Evolutionary conservation across 2,888 invertebrate species (phyloP), one percentile per base, ranked within the genome.

Genomic region (Tipula lateralis): DNA sequence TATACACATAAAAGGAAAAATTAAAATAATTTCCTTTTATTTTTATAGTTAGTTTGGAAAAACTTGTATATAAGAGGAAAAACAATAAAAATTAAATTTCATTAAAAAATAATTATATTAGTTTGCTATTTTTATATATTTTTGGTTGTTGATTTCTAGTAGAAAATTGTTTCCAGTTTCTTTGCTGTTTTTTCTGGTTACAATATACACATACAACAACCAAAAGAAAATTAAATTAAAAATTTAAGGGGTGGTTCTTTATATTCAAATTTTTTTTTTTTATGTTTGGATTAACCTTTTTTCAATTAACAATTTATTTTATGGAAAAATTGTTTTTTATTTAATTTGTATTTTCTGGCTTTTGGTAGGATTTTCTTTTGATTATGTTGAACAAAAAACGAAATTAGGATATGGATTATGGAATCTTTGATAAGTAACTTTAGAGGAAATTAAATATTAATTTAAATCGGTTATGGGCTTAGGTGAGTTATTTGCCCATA

Each of bases 21-120:
- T 24, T 12, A 66, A 66, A 66, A 66, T 66, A 66, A 66, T 66
- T 66, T 66, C 66, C 66, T 66, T 66, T 66, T 2, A 66, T 66
- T 66, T 66, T 24, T 66, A n/a, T 24, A 24, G 66, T 66, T 66
- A 66, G 66, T 66, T 66, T 24, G 66, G 66, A 66, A 66, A 44
- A 66, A 66, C 66, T 19, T 66, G 66, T 66, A 12, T 24, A 24
- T 24, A 66, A 24, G n/a, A 66, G 66, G 66, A 24, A 66, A 66
- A 66, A 66, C 66, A 66, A 66, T 66, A 66, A 66, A 66, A 66
- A 66, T 66, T 66, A 66, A 66, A 66, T 66, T 66, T 66, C 66
- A 66, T 66, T 66, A 66, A 66, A 66, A 66, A 66, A 66, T 66
- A 66, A 66, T 66, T 66, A 66, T 66, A 66, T 66, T 66, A 66